Percentiles rank a stretch among this genome's conserved stretches.
These are phyloP conservation scores for Tarsius wallacei DNA, from an alignment of 2,797 vertebrate species.

Conservation along the genomic window DNA sequence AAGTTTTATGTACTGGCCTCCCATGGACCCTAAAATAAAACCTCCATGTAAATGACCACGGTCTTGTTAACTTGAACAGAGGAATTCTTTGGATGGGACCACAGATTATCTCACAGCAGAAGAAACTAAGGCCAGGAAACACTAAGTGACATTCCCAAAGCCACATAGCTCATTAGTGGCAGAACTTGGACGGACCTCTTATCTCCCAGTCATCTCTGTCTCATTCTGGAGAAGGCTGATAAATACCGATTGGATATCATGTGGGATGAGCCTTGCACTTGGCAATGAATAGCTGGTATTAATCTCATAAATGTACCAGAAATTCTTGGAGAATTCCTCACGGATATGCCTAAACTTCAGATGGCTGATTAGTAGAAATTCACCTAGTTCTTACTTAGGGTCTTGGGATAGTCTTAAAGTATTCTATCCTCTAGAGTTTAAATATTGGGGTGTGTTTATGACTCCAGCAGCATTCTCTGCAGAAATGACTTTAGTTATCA, in stretches of 20 bases:
- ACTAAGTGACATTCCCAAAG: background rate
- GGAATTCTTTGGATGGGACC: conserved; percentile 5
- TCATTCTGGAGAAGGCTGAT: background rate
- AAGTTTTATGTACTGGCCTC: conserved; percentile 74
- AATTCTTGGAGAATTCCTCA: background rate
- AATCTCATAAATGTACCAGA: background rate
- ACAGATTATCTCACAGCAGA: background rate
- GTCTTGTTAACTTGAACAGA: conserved; percentile 24
- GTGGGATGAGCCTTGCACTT: background rate
- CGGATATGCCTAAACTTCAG: background rate
- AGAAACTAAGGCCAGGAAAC: conserved; percentile 5
- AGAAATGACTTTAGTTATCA: background rate
- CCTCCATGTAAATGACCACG: conserved; percentile 50
- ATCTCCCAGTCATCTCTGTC: background rate
- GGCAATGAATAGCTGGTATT: background rate
- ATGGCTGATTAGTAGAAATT: background rate
- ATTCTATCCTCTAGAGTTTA: background rate
- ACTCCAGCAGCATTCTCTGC: background rate
- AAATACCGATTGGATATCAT: background rate
- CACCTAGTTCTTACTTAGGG: background rate
- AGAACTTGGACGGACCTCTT: background rate
- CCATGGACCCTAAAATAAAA: conserved; percentile 63
- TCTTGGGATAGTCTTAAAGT: conserved; percentile 1
- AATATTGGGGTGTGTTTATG: background rate
- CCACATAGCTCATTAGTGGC: background rate